Evolutionary conservation across 2,888 invertebrate genomes (phyloP), one percentile per base, ranked within the genome.

Genomic region (Linyphia triangularis): DNA sequence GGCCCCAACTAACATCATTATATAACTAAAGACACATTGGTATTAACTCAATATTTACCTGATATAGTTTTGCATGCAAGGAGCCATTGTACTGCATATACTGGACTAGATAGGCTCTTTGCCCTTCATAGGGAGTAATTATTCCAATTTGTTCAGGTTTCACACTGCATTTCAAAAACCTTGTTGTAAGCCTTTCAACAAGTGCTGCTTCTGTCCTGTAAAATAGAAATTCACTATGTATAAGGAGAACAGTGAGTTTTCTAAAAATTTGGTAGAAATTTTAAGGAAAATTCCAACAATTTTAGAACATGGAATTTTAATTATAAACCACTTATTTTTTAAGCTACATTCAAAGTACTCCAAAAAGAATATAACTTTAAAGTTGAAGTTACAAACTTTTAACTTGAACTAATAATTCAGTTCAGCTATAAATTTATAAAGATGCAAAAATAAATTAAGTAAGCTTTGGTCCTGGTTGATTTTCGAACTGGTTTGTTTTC

Each of bases 41-140:
- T n/a, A n/a, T n/a, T n/a, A n/a, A n/a, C 10, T 37, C 6, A 37
- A 37, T 51, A 77, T 90, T 59, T 90, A 93, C 93, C 92, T 94
- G 93, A 92, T 99, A 99, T 0, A 99, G 94, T 92, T 99, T 99
- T 51, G 98, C 96, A 92, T 99, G 98, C 82, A 99, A 94, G 13
- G 98, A 97, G 13, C 99, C 99, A 92, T 98, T 99, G 92, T 98
- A 98, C 93, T 99, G 99, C 99, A 99, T 99, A 92, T 99, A 98
- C 92, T 99, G 99, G 0, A 94, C 99, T 90, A 99, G 94, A 92
- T 98, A 99, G 0, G 99, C 98, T 13, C 99, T 94, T 93, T 99
- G 99, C 0, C 99, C 99, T 93, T 99, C 99, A 92, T 99, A 99
- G 0, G 99, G 99, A 0, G 99, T 99, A 90, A 99, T 99, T 63